Conservation (phyloP, 2,888 invertebrate genomes). For the Macaria liturata region DNA sequence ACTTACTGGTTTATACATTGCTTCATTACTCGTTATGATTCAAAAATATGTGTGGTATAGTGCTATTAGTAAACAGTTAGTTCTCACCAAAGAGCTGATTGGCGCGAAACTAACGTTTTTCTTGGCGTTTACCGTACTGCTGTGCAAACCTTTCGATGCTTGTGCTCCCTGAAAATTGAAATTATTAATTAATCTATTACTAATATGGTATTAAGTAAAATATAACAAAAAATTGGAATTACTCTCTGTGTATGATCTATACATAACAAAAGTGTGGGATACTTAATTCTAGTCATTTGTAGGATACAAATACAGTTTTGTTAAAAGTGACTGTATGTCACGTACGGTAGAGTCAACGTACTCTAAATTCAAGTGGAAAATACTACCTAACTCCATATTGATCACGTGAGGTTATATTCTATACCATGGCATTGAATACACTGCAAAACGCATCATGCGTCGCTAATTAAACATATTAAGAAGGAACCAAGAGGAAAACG, state of each 20-base stretch:
- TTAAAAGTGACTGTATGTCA: too few relatives aligned
- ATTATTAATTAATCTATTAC: too few relatives aligned
- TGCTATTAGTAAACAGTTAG: slow-evolving; percentile 73
- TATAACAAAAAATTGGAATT: too few relatives aligned
- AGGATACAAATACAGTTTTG: background rate
- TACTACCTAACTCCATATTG: slow-evolving; percentile 2
- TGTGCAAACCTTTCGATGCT: slow-evolving; percentile 70
- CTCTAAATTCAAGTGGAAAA: too few relatives aligned
- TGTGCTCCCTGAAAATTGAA: slow-evolving; percentile 65
- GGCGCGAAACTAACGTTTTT: slow-evolving; percentile 74
- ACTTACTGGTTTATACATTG: slow-evolving; percentile 25
- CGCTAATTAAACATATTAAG: slow-evolving; percentile 15
- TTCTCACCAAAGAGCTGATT: slow-evolving; percentile 76
- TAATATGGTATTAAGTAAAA: too few relatives aligned
- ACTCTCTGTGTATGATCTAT: too few relatives aligned
- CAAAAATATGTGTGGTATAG: slow-evolving; percentile 17
- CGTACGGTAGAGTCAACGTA: too few relatives aligned
- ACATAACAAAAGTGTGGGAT: too few relatives aligned
- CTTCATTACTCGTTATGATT: slow-evolving; percentile 38
- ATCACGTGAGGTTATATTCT: slow-evolving; percentile 27
- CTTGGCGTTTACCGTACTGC: slow-evolving; percentile 67
- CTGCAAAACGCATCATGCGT: slow-evolving; percentile 1
- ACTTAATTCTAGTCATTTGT: too few relatives aligned
- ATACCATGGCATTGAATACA: slow-evolving; percentile 3
- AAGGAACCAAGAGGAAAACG: slow-evolving; percentile 19